Evolutionary conservation across 2,888 invertebrate genomes (phyloP), one percentile per base, ranked within the genome.

Genomic region (Halictus quadricinctus): DNA sequence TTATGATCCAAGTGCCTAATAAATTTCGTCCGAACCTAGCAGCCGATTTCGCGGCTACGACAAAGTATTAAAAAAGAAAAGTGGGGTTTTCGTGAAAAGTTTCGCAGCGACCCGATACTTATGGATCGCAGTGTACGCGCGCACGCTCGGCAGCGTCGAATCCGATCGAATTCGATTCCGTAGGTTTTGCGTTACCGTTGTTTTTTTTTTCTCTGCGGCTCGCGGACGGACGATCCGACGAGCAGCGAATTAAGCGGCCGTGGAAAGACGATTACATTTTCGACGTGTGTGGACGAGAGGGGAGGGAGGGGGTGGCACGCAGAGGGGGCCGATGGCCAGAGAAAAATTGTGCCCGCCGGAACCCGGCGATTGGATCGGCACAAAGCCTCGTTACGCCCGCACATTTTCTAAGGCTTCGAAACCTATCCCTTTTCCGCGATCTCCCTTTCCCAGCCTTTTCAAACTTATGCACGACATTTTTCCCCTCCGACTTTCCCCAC

Each of bases 191-290:
- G 82, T 83, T 84, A 64, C 74, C 58, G 46, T n/a, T 46, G 43
- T 46, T 75, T 76, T 73, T 48, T 76, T 3, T 36, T 3, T 48
- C 29, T 29, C 12, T 21, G 46, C 29, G 21, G 69, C 58, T 64
- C 64, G 41, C 43, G 66, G 25, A 50, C 73, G 48, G 36, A 50
- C 73, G 58, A 76, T 74, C 77, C 78, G 73, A 50, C 76, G 81
- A 64, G 80, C 58, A 64, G 80, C 58, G 88, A 86, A 86, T 88
- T 86, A 88, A 86, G 75, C 84, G 84, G 70, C 80, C 50, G 76
- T 73, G 83, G 85, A 76, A 77, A 81, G 83, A 83, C 88, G 86
- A 88, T 88, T 88, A 86, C 84, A 80, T 80, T 88, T 88, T 79
- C 81, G 74, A 83, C 88, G 79, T 76, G 78, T 70, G 77, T 69